phyloP scores from a whole-genome alignment of 2,113 vertebrate genomes.

The Eira barbara region DNA sequence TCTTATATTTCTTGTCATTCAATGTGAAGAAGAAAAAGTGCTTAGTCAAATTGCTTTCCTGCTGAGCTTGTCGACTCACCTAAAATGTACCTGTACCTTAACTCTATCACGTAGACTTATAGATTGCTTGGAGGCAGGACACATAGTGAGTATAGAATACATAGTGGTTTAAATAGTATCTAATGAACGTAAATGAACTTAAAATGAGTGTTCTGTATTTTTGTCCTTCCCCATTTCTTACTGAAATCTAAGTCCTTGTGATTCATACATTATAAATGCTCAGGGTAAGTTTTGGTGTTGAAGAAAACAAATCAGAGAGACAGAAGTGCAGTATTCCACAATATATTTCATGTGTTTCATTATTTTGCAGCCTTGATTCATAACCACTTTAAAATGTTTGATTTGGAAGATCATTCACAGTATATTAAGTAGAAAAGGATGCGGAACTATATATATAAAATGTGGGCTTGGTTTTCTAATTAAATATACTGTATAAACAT shows the following conservation, averaged over 20 bases:
- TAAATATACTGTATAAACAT: neutral
- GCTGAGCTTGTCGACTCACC: neutral
- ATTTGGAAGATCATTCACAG: neutral
- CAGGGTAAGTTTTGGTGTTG: neutral
- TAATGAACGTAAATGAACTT: neutral
- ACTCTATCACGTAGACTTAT: neutral
- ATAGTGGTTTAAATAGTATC: neutral
- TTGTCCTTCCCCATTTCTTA: neutral
- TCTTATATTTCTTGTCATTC: neutral
- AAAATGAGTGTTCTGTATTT: neutral
- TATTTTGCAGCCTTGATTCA: neutral
- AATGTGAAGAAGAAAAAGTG: neutral
- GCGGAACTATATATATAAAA: neutral
- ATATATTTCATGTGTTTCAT: neutral
- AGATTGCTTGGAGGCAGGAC: neutral
- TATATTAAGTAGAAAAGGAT: neutral
- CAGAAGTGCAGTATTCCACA: neutral
- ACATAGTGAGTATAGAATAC: neutral
- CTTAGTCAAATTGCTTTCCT: conserved; percentile 4
- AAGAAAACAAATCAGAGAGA: neutral
- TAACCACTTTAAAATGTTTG: neutral
- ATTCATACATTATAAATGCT: neutral
- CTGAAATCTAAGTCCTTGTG: neutral
- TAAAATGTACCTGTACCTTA: neutral
- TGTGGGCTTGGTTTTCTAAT: neutral